These are phyloP conservation scores for Lutjanus campechanus DNA, from an alignment of 2,797 vertebrate species.

Conservation along the genomic window DNA sequence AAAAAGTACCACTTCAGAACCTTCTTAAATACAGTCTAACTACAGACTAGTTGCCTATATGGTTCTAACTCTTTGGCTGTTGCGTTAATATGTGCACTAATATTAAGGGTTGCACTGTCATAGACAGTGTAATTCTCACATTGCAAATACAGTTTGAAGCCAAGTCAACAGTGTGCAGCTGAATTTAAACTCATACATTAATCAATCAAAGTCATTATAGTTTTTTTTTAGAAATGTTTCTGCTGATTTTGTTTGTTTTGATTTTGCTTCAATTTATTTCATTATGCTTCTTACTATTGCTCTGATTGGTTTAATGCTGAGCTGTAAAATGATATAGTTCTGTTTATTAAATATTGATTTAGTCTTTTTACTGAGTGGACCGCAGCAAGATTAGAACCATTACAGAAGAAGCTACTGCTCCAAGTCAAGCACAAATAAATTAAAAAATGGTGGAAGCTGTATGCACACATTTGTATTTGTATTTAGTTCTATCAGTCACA, in stretches of 20 bases:
- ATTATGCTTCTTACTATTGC: not conserved
- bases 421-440: conserved; percentile 4
- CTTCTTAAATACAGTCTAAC: conserved; percentile 9
- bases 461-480: not conserved
- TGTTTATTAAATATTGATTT: conserved; percentile 37
- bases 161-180: conserved; percentile 29
- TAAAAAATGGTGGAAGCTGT: not conserved
- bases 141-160: conserved; percentile 15
- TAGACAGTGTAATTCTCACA: conserved; percentile 14
- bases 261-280: conserved; percentile 17
- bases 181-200: conserved; percentile 21
- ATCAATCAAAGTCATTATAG: conserved; percentile 8
- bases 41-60: conserved; percentile 11
- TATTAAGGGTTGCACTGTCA: conserved; percentile 15
- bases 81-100: conserved; percentile 8
- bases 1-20: conserved; percentile 30
- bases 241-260: conserved; percentile 1
- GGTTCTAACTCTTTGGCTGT: not conserved
- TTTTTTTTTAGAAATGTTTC: not conserved
- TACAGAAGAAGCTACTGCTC: not conserved
- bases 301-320: not conserved
- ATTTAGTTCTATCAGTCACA: not conserved
- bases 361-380: not conserved
- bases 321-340: not conserved
- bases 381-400: not conserved